Conservation (phyloP, 2,113 vertebrate genomes). For the Tyrannus savana region DNA sequence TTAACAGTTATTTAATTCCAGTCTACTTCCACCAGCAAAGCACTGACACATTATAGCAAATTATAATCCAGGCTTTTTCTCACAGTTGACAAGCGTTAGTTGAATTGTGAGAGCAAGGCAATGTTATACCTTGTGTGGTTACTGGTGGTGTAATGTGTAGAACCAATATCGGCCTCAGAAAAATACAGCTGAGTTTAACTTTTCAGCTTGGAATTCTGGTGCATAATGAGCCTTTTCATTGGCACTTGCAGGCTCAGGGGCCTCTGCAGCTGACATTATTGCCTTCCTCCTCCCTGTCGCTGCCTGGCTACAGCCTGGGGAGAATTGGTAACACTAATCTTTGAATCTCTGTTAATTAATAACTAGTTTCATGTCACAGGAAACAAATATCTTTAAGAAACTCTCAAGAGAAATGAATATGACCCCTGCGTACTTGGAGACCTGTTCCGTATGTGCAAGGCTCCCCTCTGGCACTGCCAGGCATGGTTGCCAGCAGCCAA, state of each 20-base stretch:
- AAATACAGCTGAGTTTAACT: background rate
- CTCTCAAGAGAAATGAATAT: background rate
- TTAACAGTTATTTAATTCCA: background rate
- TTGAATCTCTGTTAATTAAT: conserved; percentile 61
- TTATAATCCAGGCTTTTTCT: background rate
- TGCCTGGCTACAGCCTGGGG: background rate
- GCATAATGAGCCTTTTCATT: background rate
- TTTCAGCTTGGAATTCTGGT: background rate
- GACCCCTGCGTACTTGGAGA: background rate
- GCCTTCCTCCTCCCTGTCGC: background rate
- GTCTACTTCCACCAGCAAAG: background rate
- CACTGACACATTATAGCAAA: background rate
- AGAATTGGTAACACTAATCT: background rate
- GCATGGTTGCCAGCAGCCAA: background rate
- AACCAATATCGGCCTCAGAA: background rate
- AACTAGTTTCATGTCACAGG: conserved; percentile 31
- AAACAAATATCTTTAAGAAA: conserved; percentile 8
- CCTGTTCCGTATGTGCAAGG: background rate
- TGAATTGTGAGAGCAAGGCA: background rate
- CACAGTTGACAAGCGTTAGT: background rate
- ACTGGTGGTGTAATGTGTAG: background rate
- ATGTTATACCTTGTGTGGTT: background rate
- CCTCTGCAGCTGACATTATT: background rate
- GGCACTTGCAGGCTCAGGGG: background rate
- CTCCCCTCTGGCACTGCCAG: rapidly evolving